Evolutionary conservation across 2,797 vertebrate genomes (phyloP), one percentile per base, ranked within the genome.

Genomic region (Anguilla obscura): DNA sequence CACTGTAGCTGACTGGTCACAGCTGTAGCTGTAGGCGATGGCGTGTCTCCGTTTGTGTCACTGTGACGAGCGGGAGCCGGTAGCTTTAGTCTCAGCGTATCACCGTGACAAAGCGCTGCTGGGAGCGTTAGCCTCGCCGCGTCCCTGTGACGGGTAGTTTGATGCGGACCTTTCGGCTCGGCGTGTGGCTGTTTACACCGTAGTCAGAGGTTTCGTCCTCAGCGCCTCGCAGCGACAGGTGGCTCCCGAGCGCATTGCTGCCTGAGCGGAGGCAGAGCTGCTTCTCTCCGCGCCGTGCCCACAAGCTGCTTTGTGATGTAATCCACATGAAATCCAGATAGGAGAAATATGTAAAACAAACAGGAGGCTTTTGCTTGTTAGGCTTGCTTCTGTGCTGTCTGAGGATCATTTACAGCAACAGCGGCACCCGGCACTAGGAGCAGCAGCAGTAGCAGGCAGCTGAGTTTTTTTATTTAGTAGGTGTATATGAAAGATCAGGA

Each of bases 231-330:
- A 21, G 7, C 24, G 18, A 63, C 24, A 3, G 60, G 60, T 21
- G 12, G 63, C 63, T n/a, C 21, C 2, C 4, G 63, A 60, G 21
- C 50, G 50, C 5, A 4, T n/a, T 0, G 63, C 63, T 27, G 69
- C 27, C 33, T 0, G 18, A 71, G n/a, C 9, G 66, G 66, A 71
- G 66, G 71, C 30, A 33, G 71, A 40, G 30, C 30, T 16, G 30
- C 18, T 14, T 66, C 12, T 27, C 56, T 18, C 14, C 52, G 36
- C 27, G 24, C 54, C 60, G 85, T 87, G 63, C 8, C 80, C 84
- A 93, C 90, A 90, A 93, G 90, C 91, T 89, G 52, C 89, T 93
- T 92, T 93, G 94, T 95, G 94, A 95, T 95, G 94, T 95, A 95
- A 96, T 94, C 93, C 92, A 91, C 91, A 93, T 94, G 93, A 94